Evolutionary conservation across 2,797 vertebrate species (phyloP).

Genomic region (Pipistrellus nathusii): DNA sequence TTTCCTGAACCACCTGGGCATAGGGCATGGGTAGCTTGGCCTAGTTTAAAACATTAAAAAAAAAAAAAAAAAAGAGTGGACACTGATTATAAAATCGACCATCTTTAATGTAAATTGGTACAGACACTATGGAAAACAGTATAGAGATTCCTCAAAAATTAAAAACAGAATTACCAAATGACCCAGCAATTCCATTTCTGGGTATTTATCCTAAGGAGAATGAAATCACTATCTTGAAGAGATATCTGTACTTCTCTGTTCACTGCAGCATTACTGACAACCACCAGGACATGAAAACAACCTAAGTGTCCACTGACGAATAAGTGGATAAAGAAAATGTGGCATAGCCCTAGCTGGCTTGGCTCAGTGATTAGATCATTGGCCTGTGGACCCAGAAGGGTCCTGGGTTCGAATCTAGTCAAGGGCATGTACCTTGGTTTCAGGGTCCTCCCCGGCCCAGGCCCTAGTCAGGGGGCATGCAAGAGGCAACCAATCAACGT

Average conservation of each 20-base stretch:
- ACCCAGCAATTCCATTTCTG: background rate
- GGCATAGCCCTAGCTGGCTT: background rate
- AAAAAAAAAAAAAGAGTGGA: background rate
- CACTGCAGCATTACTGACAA: background rate
- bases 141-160: background rate
- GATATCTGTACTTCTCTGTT: background rate
- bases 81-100: background rate
- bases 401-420: too few relatives aligned
- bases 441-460: too few relatives aligned
- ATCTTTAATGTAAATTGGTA: background rate
- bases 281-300: background rate
- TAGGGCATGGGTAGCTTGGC: background rate
- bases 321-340: background rate
- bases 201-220: background rate
- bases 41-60: conserved; percentile 30
- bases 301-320: background rate
- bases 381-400: too few relatives aligned
- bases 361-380: too few relatives aligned
- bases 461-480: too few relatives aligned
- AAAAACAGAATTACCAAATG: background rate
- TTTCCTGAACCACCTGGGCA: background rate
- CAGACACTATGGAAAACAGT: background rate
- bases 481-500: too few relatives aligned
- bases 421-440: too few relatives aligned
- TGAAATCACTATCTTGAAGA: background rate